These are phyloP conservation scores for Strigamia maritima DNA, from an alignment of 2,888 invertebrate genomes.

Conservation along the genomic window DNA sequence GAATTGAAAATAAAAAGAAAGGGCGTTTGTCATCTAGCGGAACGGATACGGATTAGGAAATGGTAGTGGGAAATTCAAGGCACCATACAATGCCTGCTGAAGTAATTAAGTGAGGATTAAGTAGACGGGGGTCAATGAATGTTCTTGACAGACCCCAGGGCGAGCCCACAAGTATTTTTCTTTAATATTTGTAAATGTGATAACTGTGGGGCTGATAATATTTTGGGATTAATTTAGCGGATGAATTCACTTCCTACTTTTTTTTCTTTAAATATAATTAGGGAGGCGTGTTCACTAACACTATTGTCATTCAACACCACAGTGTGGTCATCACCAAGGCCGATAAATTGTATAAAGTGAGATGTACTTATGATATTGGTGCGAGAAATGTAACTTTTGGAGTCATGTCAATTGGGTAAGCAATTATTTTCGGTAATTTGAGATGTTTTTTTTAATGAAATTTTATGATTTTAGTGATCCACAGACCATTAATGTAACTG, in stretches of 20 bases:
- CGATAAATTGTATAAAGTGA: slow-evolving; percentile 93
- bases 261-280: slow-evolving; percentile 54
- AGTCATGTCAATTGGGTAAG: slow-evolving; percentile 89
- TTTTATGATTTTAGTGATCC: slow-evolving; percentile 70
- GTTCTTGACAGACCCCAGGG: too few species aligned
- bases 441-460: not conserved
- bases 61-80: too few species aligned
- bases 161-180: too few species aligned
- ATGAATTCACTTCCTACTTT: slow-evolving; percentile 29
- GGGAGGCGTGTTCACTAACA: slow-evolving; percentile 91
- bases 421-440: not conserved
- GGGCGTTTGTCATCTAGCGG: too few species aligned
- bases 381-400: slow-evolving; percentile 94
- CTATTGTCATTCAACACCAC: slow-evolving; percentile 89
- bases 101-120: too few species aligned
- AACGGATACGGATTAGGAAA: too few species aligned
- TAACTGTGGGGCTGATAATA: too few species aligned
- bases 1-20: too few species aligned
- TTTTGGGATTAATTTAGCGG: not conserved
- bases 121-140: too few species aligned
- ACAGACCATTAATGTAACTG: slow-evolving; percentile 93
- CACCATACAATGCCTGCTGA: too few species aligned
- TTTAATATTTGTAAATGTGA: too few species aligned
- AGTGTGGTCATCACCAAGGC: slow-evolving; percentile 95
- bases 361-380: slow-evolving; percentile 94